A percentile compares a stretch with the other conserved stretches of the same genome.
phyloP scores from a whole-genome alignment of 2,888 invertebrate genomes.

The Mystacides longicornis region DNA sequence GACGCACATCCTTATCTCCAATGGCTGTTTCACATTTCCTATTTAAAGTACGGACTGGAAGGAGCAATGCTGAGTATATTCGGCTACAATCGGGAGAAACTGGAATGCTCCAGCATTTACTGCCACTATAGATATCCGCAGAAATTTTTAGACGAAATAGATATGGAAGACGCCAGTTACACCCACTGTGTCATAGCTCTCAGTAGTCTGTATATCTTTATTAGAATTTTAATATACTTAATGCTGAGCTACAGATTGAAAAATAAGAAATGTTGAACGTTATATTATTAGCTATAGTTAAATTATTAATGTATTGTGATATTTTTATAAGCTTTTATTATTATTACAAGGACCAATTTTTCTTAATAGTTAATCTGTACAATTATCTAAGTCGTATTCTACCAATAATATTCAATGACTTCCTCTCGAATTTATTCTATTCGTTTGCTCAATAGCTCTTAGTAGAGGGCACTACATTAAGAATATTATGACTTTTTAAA shows the following conservation, averaged over 20 bases:
- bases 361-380: not conserved
- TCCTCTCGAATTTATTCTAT: too few relatives aligned
- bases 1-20: conserved; percentile 71
- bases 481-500: too few relatives aligned
- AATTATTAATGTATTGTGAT: not conserved
- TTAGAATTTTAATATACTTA: conserved; percentile 59
- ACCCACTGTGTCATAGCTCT: conserved; percentile 59
- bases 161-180: conserved; percentile 61
- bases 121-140: conserved; percentile 67
- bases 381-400: too few relatives aligned
- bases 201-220: conserved; percentile 51
- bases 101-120: conserved; percentile 67
- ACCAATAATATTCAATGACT: too few relatives aligned
- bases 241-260: conserved; percentile 59
- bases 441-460: too few relatives aligned
- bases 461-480: too few relatives aligned
- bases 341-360: not conserved
- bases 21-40: conserved; percentile 85
- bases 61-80: conserved; percentile 76
- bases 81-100: conserved; percentile 66
- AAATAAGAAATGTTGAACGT: conserved; percentile 30
- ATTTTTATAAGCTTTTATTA: not conserved
- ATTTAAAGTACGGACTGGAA: conserved; percentile 82
- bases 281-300: not conserved
- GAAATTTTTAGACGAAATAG: conserved; percentile 67